These are phyloP conservation scores for Pyrgilauda ruficollis DNA, from an alignment of 2,113 vertebrate species.

Conservation along the genomic window DNA sequence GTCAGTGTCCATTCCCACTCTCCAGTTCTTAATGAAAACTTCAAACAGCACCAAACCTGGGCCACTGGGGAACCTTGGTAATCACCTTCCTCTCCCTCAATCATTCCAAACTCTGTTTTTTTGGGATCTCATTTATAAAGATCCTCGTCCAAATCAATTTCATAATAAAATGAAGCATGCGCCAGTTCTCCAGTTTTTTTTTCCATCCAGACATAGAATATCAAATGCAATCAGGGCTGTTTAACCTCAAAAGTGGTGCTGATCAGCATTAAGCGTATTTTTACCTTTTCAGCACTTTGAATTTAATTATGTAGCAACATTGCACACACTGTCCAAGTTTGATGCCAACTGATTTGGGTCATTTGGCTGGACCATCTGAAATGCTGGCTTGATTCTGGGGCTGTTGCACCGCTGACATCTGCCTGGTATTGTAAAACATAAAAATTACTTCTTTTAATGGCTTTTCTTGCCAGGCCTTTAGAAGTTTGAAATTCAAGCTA, in stretches of 20 bases:
- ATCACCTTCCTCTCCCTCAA: not conserved
- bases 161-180: not conserved
- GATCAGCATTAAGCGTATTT: not conserved
- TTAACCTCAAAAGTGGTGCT: not conserved
- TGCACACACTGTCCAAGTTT: not conserved
- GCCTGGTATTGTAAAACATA: not conserved
- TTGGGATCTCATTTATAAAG: not conserved
- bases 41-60: accelerated
- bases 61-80: accelerated
- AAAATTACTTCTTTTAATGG: not conserved
- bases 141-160: not conserved
- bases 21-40: not conserved
- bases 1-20: accelerated
- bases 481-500: not conserved
- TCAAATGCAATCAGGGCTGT: constrained; percentile 24
- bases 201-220: not conserved
- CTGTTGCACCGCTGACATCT: not conserved
- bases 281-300: not conserved
- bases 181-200: not conserved
- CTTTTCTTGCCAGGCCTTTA: not conserved
- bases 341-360: not conserved
- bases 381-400: not conserved
- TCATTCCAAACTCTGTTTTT: not conserved
- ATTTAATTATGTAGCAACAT: not conserved
- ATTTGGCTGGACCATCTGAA: not conserved